Conservation (phyloP, 2,888 invertebrate species). For the Agrenia bidenticulata region DNA sequence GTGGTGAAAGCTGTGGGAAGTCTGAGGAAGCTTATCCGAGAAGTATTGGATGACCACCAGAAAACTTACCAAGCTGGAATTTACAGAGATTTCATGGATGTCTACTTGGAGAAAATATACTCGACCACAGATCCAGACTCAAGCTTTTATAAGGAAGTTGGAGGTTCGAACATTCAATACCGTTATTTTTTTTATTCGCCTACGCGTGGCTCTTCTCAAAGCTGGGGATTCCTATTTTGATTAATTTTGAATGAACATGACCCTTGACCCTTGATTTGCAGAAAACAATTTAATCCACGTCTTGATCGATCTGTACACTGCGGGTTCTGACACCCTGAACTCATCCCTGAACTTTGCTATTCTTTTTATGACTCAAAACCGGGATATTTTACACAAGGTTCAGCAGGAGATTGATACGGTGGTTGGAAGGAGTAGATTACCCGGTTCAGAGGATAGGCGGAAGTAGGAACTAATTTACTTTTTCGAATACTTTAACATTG, state of each 20-base stretch:
- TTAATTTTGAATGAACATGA: neutral
- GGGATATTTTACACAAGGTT: conserved; percentile 63
- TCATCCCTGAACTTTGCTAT: conserved; percentile 56
- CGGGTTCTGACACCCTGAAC: conserved; percentile 44
- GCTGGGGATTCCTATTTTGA: too few species aligned
- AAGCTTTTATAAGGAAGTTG: conserved; percentile 43
- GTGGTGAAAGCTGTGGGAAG: conserved; percentile 32
- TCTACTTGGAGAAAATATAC: conserved; percentile 34
- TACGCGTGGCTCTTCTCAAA: too few species aligned
- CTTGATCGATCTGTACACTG: conserved; percentile 40
- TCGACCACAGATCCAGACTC: conserved; percentile 35
- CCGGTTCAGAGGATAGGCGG: conserved; percentile 58
- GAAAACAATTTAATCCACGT: conserved; percentile 40
- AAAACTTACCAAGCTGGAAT: conserved; percentile 15
- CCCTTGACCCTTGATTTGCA: too few species aligned
- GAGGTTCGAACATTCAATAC: conserved; percentile 24
- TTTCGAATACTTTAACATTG: neutral
- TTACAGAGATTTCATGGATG: conserved; percentile 18
- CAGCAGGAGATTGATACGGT: conserved; percentile 61
- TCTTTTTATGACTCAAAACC: conserved; percentile 63
- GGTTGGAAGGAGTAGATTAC: conserved; percentile 57
- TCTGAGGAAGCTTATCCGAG: conserved; percentile 29
- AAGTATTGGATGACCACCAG: conserved; percentile 33
- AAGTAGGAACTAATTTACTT: too few species aligned
- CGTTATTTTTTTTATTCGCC: conserved; percentile 3